Percentiles rank a stretch among this genome's conserved stretches.
These are phyloP conservation scores for Diachasma alloeum DNA, from an alignment of 1,140 invertebrate species.

Conservation along the genomic window DNA sequence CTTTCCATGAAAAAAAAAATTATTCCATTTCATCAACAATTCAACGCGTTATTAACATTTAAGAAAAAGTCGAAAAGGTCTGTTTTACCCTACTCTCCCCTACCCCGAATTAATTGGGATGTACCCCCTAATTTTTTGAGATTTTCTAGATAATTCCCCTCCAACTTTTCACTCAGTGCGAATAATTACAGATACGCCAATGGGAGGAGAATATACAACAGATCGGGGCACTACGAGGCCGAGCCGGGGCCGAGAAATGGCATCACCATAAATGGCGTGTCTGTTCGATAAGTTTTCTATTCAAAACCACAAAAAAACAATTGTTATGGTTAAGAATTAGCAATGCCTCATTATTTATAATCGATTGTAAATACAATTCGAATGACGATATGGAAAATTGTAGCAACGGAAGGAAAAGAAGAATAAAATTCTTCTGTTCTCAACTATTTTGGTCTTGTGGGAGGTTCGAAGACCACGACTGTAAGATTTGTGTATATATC, in stretches of 20 bases:
- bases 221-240: slow-evolving; percentile 74
- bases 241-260: slow-evolving; percentile 72
- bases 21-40: too few relatives aligned
- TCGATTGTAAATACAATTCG: slow-evolving; percentile 26
- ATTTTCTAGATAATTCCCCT: too few relatives aligned
- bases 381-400: not conserved
- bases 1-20: too few relatives aligned
- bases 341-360: slow-evolving; percentile 29
- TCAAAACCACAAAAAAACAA: slow-evolving; percentile 11
- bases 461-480: not conserved
- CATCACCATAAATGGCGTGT: slow-evolving; percentile 78
- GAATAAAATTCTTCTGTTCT: not conserved
- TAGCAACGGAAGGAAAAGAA: not conserved
- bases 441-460: not conserved
- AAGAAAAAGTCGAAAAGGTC: too few relatives aligned
- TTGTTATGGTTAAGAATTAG: not conserved
- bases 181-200: slow-evolving; percentile 63
- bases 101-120: too few relatives aligned
- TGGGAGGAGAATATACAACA: slow-evolving; percentile 69
- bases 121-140: too few relatives aligned
- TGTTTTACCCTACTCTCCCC: too few relatives aligned
- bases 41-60: too few relatives aligned
- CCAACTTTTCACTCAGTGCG: too few relatives aligned
- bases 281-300: slow-evolving; percentile 68
- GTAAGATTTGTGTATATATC: slow-evolving; percentile 18